Evolutionary conservation across 2,888 invertebrate species (phyloP).

Genomic region (Ypsolopha scabrella): DNA sequence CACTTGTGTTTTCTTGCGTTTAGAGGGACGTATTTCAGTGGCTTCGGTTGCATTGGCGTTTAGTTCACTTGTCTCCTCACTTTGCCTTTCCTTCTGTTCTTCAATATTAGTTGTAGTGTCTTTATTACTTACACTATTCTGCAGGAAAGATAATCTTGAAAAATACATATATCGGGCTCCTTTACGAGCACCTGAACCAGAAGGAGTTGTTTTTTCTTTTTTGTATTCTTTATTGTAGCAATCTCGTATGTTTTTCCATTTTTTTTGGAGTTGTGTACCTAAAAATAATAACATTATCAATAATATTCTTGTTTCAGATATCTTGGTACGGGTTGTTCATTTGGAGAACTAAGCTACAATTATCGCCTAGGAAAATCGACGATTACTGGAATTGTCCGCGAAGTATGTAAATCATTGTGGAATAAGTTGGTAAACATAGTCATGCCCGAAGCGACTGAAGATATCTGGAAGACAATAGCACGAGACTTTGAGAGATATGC

Average conservation of each 20-base stretch:
- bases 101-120: constrained; percentile 16
- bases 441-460: constrained; percentile 12
- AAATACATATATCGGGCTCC: constrained; percentile 4
- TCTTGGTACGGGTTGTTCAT: constrained; percentile 17
- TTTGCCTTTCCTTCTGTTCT: constrained; percentile 15
- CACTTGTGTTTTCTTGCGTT: constrained; percentile 15
- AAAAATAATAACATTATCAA: constrained; percentile 9
- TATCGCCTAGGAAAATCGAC: constrained; percentile 20
- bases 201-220: too few relatives aligned
- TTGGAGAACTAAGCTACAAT: constrained; percentile 15
- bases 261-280: constrained; percentile 12
- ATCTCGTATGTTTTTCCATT: too few relatives aligned
- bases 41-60: constrained; percentile 16
- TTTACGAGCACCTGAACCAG: constrained; percentile 11
- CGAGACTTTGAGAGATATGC: too few relatives aligned
- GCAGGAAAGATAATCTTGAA: constrained; percentile 17
- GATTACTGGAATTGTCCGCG: constrained; percentile 16
- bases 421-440: constrained; percentile 11
- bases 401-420: constrained; percentile 20
- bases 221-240: too few relatives aligned
- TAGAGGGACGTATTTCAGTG: constrained; percentile 16
- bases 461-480: background rate
- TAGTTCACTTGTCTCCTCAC: constrained; percentile 16
- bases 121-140: constrained; percentile 17
- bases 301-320: constrained; percentile 16